A percentile compares a stretch with the other conserved stretches of the same genome.
Conservation (phyloP, 2,113 vertebrate species). For the Leuciscus idus region DNA sequence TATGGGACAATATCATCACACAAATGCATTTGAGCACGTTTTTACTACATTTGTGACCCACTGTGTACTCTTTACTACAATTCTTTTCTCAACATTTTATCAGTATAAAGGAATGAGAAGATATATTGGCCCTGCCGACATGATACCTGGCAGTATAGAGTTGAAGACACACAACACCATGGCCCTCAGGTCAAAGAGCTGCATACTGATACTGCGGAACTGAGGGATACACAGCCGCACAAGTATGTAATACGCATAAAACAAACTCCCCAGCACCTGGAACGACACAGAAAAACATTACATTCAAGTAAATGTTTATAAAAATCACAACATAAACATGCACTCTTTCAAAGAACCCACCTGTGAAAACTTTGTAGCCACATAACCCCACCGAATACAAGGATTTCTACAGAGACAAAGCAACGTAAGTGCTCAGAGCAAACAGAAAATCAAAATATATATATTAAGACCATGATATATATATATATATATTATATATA, state of each 20-base stretch:
- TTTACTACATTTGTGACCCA: neutral
- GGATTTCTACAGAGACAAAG: constrained; percentile 79
- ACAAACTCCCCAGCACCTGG: constrained; percentile 91
- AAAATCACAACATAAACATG: neutral
- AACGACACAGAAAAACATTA: constrained; percentile 8
- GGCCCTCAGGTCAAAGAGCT: constrained; percentile 86
- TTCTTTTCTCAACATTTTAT: neutral
- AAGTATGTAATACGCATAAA: constrained; percentile 93
- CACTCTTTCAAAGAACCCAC: constrained; percentile 66
- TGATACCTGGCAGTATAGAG: constrained; percentile 91
- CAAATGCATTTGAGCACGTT: neutral
- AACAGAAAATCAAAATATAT: neutral
- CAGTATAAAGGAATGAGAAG: neutral
- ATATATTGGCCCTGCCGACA: neutral
- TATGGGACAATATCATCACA: constrained; percentile 1
- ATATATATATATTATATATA: no score
- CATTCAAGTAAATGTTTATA: neutral
- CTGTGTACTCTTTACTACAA: neutral
- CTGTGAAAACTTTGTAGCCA: constrained; percentile 91
- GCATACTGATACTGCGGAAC: constrained; percentile 85
- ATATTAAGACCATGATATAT: no score
- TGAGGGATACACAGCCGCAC: constrained; percentile 90
- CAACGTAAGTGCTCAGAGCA: neutral
- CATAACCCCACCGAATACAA: constrained; percentile 88
- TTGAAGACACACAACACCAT: constrained; percentile 94